Evolutionary conservation across 1,140 invertebrate genomes (phyloP).

Genomic region (Drosophila pachea): DNA sequence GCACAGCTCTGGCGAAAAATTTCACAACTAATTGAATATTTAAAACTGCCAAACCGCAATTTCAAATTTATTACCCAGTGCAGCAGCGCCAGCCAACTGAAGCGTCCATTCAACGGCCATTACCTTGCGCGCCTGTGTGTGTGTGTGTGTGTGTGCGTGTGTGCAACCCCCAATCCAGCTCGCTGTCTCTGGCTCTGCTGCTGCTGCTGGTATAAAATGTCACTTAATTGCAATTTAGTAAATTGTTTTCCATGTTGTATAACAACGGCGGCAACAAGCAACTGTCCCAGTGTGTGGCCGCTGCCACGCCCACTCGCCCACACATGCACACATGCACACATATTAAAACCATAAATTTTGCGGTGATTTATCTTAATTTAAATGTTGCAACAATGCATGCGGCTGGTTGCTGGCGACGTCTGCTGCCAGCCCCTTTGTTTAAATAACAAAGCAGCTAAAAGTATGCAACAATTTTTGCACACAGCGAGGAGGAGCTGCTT

Average conservation of each 20-base stretch:
- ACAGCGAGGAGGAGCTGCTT: conserved; percentile 34
- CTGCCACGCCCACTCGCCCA: conserved; percentile 7
- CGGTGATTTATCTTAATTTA: conserved; percentile 79
- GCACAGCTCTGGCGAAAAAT: conserved; percentile 58
- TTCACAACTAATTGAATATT: conserved; percentile 78
- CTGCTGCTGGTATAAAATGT: conserved; percentile 71
- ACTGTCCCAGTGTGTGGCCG: conserved; percentile 11
- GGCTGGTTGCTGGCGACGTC: conserved; percentile 45
- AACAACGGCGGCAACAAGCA: conserved; percentile 73
- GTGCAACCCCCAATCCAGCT: too few species aligned
- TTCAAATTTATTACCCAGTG: conserved; percentile 77
- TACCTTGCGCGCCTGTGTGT: conserved; percentile 40
- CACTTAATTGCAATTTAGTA: conserved; percentile 79
- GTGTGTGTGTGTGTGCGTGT: not conserved
- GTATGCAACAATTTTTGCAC: conserved; percentile 63
- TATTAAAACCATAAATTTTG: conserved; percentile 79
- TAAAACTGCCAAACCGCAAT: conserved; percentile 78
- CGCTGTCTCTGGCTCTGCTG: not conserved
- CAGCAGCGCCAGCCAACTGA: conserved; percentile 13
- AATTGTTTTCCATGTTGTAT: conserved; percentile 78
- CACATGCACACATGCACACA: conserved; percentile 24
- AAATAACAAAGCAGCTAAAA: conserved; percentile 77
- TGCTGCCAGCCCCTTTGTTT: conserved; percentile 65
- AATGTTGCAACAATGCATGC: conserved; percentile 77
- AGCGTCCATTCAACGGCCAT: conserved; percentile 50